Evolutionary conservation across 1,140 invertebrate species (phyloP).

Genomic region (Stegodyphus dumicola): DNA sequence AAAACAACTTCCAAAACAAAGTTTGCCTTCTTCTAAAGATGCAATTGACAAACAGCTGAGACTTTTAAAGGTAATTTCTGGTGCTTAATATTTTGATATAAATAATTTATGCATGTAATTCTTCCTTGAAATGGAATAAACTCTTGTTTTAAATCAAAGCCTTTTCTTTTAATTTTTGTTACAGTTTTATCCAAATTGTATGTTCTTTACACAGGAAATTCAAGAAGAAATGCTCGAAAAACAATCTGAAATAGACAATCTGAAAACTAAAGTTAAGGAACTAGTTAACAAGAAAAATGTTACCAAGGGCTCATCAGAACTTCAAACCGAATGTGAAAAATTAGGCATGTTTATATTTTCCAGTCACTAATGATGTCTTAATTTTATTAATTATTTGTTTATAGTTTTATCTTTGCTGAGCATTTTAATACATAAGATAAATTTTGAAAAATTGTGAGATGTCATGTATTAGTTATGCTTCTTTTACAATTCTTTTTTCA

Average conservation of each 20-base stretch:
- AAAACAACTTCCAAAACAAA: conserved; percentile 72
- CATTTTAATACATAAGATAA: too few species aligned
- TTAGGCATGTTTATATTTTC: conserved; percentile 69
- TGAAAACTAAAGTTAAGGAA: conserved; percentile 86
- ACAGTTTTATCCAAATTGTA: neutral
- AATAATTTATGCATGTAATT: neutral
- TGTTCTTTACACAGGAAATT: conserved; percentile 68
- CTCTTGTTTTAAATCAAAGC: too few species aligned
- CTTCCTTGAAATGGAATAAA: neutral
- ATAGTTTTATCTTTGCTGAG: too few species aligned
- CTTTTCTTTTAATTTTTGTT: neutral
- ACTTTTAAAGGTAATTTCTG: conserved; percentile 75
- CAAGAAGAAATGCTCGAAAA: conserved; percentile 95
- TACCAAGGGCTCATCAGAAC: conserved; percentile 80
- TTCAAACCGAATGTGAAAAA: conserved; percentile 84
- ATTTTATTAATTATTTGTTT: too few species aligned
- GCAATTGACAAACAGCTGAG: conserved; percentile 89
- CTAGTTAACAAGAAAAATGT: conserved; percentile 84
- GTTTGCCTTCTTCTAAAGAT: conserved; percentile 81
- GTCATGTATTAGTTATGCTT: too few species aligned
- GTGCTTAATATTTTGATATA: neutral
- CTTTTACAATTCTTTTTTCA: too few species aligned
- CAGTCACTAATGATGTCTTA: too few species aligned
- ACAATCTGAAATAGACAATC: conserved; percentile 88
- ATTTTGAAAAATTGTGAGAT: too few species aligned